Conservation (phyloP, 2,113 vertebrate genomes). For the Trematomus loennbergii region DNA sequence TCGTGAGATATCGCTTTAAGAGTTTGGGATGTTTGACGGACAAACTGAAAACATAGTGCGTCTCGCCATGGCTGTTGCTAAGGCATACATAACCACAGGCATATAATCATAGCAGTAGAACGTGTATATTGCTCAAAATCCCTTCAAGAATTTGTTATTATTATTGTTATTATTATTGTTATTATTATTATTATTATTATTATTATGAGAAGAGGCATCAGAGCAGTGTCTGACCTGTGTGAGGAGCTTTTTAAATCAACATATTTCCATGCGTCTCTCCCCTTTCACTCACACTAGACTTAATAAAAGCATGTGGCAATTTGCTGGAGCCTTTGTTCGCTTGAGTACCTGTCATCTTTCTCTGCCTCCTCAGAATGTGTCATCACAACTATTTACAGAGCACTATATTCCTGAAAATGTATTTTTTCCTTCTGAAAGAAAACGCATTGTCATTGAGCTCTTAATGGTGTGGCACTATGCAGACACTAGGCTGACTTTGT, state of each 20-base stretch:
- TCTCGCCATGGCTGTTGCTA: no score
- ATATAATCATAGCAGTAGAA: background rate
- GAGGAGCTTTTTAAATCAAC: slow-evolving; percentile 35
- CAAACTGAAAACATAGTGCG: background rate
- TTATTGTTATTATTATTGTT: background rate
- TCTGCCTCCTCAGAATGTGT: slow-evolving; percentile 31
- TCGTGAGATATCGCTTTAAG: no score
- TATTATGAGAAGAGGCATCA: slow-evolving; percentile 16
- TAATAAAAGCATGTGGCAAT: slow-evolving; percentile 45
- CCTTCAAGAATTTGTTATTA: background rate
- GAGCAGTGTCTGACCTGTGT: slow-evolving; percentile 5
- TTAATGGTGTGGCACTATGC: background rate
- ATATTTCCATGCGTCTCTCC: slow-evolving; percentile 34
- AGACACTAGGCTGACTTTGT: slow-evolving; percentile 20
- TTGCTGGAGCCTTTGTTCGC: slow-evolving; percentile 33
- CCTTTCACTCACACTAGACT: slow-evolving; percentile 13
- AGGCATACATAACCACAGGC: background rate
- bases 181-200: background rate
- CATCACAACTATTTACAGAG: slow-evolving; percentile 36
- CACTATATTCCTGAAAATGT: background rate
- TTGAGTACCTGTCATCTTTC: slow-evolving; percentile 4
- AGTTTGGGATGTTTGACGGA: no score
- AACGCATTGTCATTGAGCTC: background rate
- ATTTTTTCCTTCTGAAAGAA: slow-evolving; percentile 22
- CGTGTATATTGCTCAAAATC: background rate